Evolutionary conservation across 2,888 invertebrate genomes (phyloP), one percentile per base, ranked within the genome.

Genomic region (Cacoxenus indagator): DNA sequence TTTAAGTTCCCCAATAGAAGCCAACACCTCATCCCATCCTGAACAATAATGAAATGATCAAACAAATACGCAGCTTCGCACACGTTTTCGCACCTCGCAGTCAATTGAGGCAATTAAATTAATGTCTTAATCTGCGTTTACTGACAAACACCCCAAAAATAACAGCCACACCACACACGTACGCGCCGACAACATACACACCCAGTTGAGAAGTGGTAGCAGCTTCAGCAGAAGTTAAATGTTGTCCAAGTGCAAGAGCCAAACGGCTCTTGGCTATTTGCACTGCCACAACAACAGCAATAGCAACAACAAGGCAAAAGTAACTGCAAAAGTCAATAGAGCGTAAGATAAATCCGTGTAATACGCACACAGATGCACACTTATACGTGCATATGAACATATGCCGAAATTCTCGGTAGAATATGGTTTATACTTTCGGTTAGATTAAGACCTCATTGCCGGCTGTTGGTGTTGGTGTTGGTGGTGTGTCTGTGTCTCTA

Each of bases 401-500:
- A 75, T 76, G 81, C 71, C 54, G 68, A 76, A 76, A 74, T 72
- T 77, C 76, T 75, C 75, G 68, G 73, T 75, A 55, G 70, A 70
- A 71, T 80, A 73, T 76, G 79, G 78, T 82, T 83, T 78, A 78
- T 79, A 81, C 76, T 85, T 85, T 84, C 85, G 86, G 86, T 87
- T 81, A 84, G 85, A 85, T 85, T 86, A 82, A 84, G 87, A 85
- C 86, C 86, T 85, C 86, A 87, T 75, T 72, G 78, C 73, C 67
- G 57, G 43, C 43, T 77, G 57, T 57, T 64, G 64, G 17, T 59
- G 5, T 73, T 26, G 26, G 4, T 62, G 17, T 54, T 24, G 48
- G 45, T 62, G 48, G 51, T 69, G 64, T 75, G 64, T 57, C 59
- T 48, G 55, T 55, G 14, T 24, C 11, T 19, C 26, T 26, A 11